These are phyloP conservation scores for Macrostomum lignano DNA, from an alignment of 1,140 invertebrate species.

Conservation along the genomic window DNA sequence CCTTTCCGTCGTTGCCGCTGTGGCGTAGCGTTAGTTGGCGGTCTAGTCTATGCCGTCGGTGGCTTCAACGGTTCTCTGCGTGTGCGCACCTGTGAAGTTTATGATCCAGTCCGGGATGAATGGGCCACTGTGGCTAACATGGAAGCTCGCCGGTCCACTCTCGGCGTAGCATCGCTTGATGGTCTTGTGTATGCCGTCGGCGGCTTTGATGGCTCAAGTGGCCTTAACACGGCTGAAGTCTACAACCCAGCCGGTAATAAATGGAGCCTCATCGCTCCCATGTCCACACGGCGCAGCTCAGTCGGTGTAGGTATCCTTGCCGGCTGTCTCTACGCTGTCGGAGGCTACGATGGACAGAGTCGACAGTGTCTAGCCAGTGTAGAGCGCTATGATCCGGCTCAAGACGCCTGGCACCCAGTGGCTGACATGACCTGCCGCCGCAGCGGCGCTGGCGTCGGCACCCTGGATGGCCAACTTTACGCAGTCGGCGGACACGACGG, in stretches of 20 bases:
- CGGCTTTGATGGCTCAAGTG: constrained; percentile 24
- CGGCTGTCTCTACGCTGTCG: constrained; percentile 44
- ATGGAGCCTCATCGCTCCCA: constrained; percentile 51
- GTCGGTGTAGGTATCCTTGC: constrained; percentile 51
- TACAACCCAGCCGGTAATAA: constrained; percentile 49
- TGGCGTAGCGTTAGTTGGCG: constrained; percentile 22
- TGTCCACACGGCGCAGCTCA: constrained; percentile 62
- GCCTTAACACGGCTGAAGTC: constrained; percentile 40
- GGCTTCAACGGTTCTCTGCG: constrained; percentile 72
- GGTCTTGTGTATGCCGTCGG: constrained; percentile 50
- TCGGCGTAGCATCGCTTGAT: constrained; percentile 64
- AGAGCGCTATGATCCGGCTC: constrained; percentile 57
- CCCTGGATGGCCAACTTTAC: constrained; percentile 22
- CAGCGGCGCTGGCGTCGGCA: constrained; percentile 35
- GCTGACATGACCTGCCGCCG: constrained; percentile 58
- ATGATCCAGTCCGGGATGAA: constrained; percentile 46
- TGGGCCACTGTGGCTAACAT: constrained; percentile 59
- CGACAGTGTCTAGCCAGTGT: constrained; percentile 60
- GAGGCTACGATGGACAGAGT: constrained; percentile 56
- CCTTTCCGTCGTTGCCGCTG: constrained; percentile 48
- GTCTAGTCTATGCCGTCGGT: constrained; percentile 32
- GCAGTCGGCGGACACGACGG: constrained; percentile 47
- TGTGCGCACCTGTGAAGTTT: constrained; percentile 57
- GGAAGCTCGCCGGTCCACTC: constrained; percentile 58
- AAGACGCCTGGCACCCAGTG: constrained; percentile 49